phyloP scores from a whole-genome alignment of 2,797 vertebrate genomes.

The Neoniphon sammara region DNA sequence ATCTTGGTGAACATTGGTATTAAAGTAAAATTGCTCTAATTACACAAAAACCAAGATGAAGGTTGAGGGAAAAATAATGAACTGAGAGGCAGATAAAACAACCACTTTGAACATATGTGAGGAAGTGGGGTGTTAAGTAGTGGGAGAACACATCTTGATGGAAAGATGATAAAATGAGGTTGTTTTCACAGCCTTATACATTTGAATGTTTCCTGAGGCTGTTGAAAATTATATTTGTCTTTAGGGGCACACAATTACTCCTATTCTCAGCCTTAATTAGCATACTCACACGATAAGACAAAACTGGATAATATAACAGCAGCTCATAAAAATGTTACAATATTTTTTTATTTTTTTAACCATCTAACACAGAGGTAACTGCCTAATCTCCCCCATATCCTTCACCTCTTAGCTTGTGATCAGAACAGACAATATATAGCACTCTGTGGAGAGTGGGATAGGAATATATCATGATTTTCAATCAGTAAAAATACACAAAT shows the following conservation, averaged over 20 bases:
- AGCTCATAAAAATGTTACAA: slow-evolving; percentile 44
- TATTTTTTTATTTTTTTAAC: slow-evolving; percentile 16
- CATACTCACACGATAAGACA: slow-evolving; percentile 6
- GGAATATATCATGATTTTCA: slow-evolving; percentile 41
- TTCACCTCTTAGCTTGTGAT: slow-evolving; percentile 36
- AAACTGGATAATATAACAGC: slow-evolving; percentile 9
- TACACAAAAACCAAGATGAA: slow-evolving; percentile 56
- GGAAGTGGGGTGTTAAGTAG: background rate
- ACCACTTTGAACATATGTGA: slow-evolving; percentile 45
- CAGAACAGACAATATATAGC: slow-evolving; percentile 29
- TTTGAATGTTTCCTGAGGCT: slow-evolving; percentile 15
- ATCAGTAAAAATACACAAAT: slow-evolving; percentile 41
- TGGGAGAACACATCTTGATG: slow-evolving; percentile 1
- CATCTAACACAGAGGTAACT: slow-evolving; percentile 35
- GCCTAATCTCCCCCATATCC: slow-evolving; percentile 3
- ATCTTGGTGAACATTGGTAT: slow-evolving; percentile 50
- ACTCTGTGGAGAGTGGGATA: slow-evolving; percentile 12
- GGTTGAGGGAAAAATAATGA: slow-evolving; percentile 37
- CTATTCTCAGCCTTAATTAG: no score
- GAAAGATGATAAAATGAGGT: slow-evolving; percentile 1
- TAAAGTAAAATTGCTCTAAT: slow-evolving; percentile 70
- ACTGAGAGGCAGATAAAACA: slow-evolving; percentile 45
- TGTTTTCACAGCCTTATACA: background rate
- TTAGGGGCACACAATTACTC: background rate
- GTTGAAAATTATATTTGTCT: slow-evolving; percentile 32